phyloP scores from a whole-genome alignment of 1,140 invertebrate genomes.

The Drosophila kanapiae region DNA sequence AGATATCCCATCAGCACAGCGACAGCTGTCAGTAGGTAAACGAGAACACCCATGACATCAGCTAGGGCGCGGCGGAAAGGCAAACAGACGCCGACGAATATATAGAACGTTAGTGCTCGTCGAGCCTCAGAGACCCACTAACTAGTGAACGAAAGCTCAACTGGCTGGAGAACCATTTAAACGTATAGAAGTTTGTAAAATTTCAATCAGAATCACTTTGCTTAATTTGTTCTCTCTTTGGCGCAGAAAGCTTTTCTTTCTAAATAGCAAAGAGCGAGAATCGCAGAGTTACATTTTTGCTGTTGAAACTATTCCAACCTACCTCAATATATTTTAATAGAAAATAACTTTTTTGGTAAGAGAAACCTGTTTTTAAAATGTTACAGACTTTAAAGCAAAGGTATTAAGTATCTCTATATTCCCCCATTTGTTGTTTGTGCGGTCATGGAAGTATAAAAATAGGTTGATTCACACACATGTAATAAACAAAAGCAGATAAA shows the following conservation, averaged over 20 bases:
- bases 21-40: neutral
- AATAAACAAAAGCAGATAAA: neutral
- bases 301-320: neutral
- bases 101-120: neutral
- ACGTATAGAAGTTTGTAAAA: neutral
- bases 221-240: neutral
- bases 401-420: neutral
- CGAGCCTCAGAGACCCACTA: constrained; percentile 3
- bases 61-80: constrained; percentile 3
- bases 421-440: neutral
- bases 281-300: neutral
- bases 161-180: neutral
- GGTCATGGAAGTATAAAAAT: neutral
- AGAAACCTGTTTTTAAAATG: neutral
- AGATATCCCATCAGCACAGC: constrained; percentile 41
- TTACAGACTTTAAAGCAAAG: neutral
- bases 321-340: neutral
- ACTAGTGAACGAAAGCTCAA: neutral
- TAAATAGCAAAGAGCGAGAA: neutral
- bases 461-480: neutral
- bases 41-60: constrained; percentile 24
- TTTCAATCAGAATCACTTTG: neutral
- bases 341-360: neutral
- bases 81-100: too few relatives aligned
- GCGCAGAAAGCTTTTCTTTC: neutral